phyloP scores from a whole-genome alignment of 2,797 vertebrate genomes.

The Lophotriccus pileatus region DNA sequence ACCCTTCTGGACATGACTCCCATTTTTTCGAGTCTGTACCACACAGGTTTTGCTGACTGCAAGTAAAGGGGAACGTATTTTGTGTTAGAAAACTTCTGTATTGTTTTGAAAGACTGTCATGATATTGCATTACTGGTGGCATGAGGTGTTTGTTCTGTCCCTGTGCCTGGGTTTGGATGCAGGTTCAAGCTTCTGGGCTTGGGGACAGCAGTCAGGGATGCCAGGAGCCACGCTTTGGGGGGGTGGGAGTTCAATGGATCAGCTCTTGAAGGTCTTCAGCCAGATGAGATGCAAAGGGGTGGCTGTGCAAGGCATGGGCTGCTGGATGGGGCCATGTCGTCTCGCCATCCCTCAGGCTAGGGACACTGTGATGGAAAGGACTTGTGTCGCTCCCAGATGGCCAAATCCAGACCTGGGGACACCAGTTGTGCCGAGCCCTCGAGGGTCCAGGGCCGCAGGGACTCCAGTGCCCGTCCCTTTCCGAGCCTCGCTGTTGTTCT shows the following conservation, averaged over 20 bases:
- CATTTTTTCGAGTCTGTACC: rapidly evolving
- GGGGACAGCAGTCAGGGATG: not conserved
- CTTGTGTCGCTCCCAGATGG: rapidly evolving
- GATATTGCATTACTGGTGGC: rapidly evolving
- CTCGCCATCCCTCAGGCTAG: not conserved
- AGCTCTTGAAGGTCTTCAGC: not conserved
- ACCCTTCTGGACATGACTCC: not conserved
- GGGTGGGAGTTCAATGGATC: rapidly evolving
- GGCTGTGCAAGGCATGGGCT: rapidly evolving
- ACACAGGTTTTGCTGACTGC: not conserved
- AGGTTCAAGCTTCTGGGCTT: not conserved
- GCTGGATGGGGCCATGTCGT: rapidly evolving
- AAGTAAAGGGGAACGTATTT: not conserved
- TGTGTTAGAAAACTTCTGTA: not conserved
- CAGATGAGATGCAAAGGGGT: not conserved
- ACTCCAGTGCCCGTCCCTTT: not conserved
- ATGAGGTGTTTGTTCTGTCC: not conserved
- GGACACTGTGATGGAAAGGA: not conserved
- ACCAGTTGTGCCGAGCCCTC: not conserved
- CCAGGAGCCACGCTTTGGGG: not conserved
- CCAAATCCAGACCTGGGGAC: not conserved
- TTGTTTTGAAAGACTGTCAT: not conserved
- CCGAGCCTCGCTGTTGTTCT: rapidly evolving
- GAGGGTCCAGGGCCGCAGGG: not conserved
- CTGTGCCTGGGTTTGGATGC: rapidly evolving